Conservation (phyloP, 2,113 vertebrate species). For the Tachysurus fulvidraco region DNA sequence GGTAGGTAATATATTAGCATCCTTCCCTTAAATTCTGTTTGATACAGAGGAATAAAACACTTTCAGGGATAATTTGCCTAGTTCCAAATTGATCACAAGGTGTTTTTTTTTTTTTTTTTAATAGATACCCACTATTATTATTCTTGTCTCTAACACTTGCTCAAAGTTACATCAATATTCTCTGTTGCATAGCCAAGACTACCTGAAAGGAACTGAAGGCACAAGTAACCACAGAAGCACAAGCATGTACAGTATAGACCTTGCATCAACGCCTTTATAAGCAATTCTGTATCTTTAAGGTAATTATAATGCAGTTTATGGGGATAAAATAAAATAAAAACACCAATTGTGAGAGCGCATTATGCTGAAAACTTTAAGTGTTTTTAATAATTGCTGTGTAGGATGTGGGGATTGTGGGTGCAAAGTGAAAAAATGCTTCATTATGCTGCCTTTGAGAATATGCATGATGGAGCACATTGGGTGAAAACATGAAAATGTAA, state of each 20-base stretch:
- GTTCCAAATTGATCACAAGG: neutral
- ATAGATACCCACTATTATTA: neutral
- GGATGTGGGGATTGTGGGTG: neutral
- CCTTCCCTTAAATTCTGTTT: neutral
- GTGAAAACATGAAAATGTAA: conserved; percentile 62
- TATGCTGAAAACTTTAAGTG: neutral
- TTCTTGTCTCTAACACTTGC: neutral
- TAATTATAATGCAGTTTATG: conserved; percentile 4
- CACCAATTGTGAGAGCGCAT: neutral
- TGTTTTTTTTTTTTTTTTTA: no score
- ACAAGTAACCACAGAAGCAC: neutral
- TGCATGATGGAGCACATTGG: conserved; percentile 52
- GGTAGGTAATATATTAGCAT: neutral
- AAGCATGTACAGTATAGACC: neutral
- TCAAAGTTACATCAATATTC: neutral
- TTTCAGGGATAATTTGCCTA: neutral
- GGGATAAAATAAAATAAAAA: neutral
- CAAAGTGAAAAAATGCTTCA: conserved; percentile 14
- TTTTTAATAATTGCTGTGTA: neutral
- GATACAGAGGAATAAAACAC: neutral
- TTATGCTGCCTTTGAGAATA: conserved; percentile 35
- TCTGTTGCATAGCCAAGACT: neutral
- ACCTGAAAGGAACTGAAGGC: neutral
- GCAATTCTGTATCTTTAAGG: conserved; percentile 9
- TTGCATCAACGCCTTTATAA: neutral